These are phyloP conservation scores for Talpa occidentalis DNA, from an alignment of 2,113 vertebrate genomes.

Conservation along the genomic window DNA sequence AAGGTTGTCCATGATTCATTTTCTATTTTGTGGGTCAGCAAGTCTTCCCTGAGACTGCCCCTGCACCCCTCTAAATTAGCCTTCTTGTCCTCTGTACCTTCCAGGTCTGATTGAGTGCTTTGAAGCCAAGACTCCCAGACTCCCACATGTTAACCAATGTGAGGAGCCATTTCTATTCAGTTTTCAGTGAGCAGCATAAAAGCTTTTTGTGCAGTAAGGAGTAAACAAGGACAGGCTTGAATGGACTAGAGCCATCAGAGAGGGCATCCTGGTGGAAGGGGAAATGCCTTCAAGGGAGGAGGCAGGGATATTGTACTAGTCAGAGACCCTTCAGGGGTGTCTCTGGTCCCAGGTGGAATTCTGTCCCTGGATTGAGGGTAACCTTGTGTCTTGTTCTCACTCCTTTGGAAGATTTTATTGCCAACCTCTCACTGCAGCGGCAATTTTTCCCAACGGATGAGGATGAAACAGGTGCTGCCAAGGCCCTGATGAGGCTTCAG, in stretches of 20 bases:
- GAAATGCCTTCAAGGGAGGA: background rate
- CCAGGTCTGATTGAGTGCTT: background rate
- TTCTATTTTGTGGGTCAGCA: background rate
- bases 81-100: background rate
- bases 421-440: conserved; percentile 95
- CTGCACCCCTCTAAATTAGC: background rate
- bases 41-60: background rate
- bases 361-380: background rate
- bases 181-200: background rate
- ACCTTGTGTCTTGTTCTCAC: conserved; percentile 30
- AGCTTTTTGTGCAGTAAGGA: background rate
- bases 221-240: background rate
- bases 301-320: background rate
- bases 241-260: background rate
- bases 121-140: conserved; percentile 6
- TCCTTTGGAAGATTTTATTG: conserved; percentile 92
- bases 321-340: background rate
- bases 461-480: conserved; percentile 95
- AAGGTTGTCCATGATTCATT: background rate
- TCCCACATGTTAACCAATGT: background rate
- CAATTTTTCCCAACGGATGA: conserved; percentile 96
- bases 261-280: background rate
- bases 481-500: conserved; percentile 97
- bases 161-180: background rate
- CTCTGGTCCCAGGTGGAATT: background rate